phyloP scores from a whole-genome alignment of 2,888 invertebrate species.

The Hemithea aestivaria region DNA sequence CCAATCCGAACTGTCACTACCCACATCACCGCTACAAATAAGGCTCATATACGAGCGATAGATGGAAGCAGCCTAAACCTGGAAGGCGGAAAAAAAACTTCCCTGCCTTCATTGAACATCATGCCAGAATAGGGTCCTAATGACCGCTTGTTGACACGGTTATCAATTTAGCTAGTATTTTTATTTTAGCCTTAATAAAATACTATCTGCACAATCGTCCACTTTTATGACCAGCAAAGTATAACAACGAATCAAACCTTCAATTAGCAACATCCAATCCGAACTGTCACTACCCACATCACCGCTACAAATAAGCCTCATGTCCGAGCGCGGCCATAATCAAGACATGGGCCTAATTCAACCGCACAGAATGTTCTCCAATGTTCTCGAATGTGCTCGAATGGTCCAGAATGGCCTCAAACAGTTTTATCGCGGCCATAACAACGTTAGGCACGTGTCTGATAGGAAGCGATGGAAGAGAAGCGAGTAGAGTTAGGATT shows the following conservation, averaged over 20 bases:
- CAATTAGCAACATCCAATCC: constrained; percentile 17
- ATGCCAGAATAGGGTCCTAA: too few relatives aligned
- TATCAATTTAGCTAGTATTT: too few relatives aligned
- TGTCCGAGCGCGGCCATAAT: constrained; percentile 41
- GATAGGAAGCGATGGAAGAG: too few relatives aligned
- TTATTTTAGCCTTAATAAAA: too few relatives aligned
- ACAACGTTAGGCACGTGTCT: constrained; percentile 60
- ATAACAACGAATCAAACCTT: constrained; percentile 15
- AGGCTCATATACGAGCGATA: constrained; percentile 29
- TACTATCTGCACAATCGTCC: too few relatives aligned
- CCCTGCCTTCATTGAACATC: too few relatives aligned
- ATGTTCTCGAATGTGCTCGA: constrained; percentile 32
- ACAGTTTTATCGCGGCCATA: constrained; percentile 65
- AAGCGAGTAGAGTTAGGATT: too few relatives aligned
- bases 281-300: constrained; percentile 17
- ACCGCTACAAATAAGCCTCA: constrained; percentile 37
- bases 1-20: constrained; percentile 1
- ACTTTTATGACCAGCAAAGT: neutral
- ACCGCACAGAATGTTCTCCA: constrained; percentile 28
- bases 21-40: constrained; percentile 38
- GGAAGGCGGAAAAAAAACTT: too few relatives aligned
- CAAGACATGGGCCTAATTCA: constrained; percentile 51
- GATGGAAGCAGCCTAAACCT: too few relatives aligned
- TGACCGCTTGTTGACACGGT: too few relatives aligned
- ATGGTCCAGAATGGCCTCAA: constrained; percentile 16